Base-by-base conservation (phyloP, 2,888 invertebrate species). In the Pterostichus madidus region DNA sequence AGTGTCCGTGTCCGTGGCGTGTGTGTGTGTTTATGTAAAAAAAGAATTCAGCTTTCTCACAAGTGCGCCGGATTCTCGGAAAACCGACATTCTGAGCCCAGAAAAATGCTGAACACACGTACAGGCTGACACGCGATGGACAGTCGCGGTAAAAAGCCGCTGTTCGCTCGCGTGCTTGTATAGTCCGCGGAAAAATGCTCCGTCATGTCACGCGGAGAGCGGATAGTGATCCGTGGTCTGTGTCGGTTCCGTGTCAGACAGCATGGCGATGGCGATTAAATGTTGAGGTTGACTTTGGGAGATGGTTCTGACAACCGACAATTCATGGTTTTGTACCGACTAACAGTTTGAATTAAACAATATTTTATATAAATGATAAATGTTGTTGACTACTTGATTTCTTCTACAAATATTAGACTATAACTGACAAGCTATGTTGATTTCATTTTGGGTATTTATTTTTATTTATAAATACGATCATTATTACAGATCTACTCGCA, bases 21-120 rank as follows among this genome's bases (percentile, higher is more conserved):
- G 71, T 71, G 64, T 71, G 64, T 80, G 31, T 80, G 80, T 80
- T 77, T 83, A 68, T 71, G 84, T 83, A 83, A 71, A 85, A 86
- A 88, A 89, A 89, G 89, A 89, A 89, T 87, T 87, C 87, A 87
- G 88, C 88, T 89, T 89, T 89, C 89, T 89, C 89, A 89, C 89
- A 89, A 88, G 87, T 88, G 87, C 87, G 87, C 88, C 88, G 86
- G 89, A 89, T 90, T 90, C 89, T 88, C 87, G 88, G 89, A 89
- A 89, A 88, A 88, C 89, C 89, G 89, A 89, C 89, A 89, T 88
- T 89, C 87, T 89, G 78, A 88, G 88, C 88, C 87, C 88, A 89
- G 89, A 89, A 89, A 89, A 89, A 90, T 89, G 89, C 89, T 89
- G 89, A 89, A 89, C 80, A 89, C 88, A 88, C 87, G 88, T 87